phyloP scores from a whole-genome alignment of 2,888 invertebrate genomes.

The Tachina fera region DNA sequence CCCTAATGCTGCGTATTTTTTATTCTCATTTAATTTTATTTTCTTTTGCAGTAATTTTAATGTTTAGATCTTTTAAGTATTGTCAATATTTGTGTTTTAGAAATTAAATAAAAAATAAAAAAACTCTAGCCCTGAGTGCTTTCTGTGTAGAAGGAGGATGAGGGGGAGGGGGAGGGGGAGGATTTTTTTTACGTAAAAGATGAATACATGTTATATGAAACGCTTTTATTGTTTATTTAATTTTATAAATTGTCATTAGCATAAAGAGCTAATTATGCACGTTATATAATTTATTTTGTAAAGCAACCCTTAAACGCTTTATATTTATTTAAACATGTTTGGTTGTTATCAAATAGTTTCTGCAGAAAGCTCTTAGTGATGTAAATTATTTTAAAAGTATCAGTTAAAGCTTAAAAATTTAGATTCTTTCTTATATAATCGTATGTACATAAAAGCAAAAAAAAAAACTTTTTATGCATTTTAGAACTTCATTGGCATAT shows the following conservation, averaged over 20 bases:
- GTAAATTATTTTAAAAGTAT: no score
- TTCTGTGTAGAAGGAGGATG: background rate
- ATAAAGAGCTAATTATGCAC: slow-evolving; percentile 29
- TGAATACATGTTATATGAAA: slow-evolving; percentile 52
- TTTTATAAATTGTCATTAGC: slow-evolving; percentile 36
- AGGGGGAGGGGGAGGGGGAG: background rate
- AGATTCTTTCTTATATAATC: no score
- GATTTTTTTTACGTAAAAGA: slow-evolving; percentile 38
- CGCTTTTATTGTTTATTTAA: slow-evolving; percentile 60
- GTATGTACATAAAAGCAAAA: no score
- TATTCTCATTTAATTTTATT: background rate
- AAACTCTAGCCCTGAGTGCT: background rate
- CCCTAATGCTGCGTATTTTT: slow-evolving; percentile 54
- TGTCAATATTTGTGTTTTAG: slow-evolving; percentile 66
- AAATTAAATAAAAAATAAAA: slow-evolving; percentile 12
- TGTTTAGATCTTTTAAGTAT: slow-evolving; percentile 52
- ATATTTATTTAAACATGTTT: background rate
- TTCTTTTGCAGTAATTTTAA: slow-evolving; percentile 6
- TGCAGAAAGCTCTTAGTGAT: no score
- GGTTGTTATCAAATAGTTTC: background rate
- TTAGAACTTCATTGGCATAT: no score
- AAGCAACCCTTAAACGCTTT: background rate
- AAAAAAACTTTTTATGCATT: no score
- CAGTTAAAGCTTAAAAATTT: no score
- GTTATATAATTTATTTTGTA: background rate